Conservation (phyloP, 2,113 vertebrate genomes). For the Syrrhaptes paradoxus region DNA sequence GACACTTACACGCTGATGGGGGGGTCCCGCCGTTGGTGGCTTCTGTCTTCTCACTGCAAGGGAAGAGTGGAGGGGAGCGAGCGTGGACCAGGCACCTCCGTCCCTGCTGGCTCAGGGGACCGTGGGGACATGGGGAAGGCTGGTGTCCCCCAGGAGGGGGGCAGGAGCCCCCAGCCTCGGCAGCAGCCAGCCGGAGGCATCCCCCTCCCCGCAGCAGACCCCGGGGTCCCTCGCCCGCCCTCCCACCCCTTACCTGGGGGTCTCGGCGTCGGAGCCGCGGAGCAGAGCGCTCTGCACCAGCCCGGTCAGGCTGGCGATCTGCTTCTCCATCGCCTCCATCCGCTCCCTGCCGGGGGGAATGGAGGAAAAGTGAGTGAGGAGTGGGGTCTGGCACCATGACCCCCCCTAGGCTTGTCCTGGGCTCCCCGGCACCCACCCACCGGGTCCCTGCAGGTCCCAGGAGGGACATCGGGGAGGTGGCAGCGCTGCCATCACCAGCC, state of each 20-base stretch:
- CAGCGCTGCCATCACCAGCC: not conserved
- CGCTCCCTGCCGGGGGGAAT: constrained; percentile 76
- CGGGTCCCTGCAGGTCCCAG: accelerated
- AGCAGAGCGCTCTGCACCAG: constrained; percentile 96
- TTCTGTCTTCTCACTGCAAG: constrained; percentile 92
- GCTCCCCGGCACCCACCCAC: not conserved
- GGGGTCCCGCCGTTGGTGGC: constrained; percentile 89
- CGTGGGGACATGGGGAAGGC: accelerated
- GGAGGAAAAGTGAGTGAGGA: accelerated
- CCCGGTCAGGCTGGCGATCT: constrained; percentile 97
- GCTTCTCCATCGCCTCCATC: constrained; percentile 99
- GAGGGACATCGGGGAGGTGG: not conserved
- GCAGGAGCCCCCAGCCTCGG: not conserved
- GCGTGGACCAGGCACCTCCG: not conserved
- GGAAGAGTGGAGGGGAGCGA: not conserved
- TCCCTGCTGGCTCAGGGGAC: not conserved
- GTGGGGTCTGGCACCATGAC: accelerated
- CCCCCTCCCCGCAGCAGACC: not conserved
- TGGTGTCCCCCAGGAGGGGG: accelerated
- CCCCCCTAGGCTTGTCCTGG: not conserved
- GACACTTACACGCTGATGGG: constrained; percentile 75
- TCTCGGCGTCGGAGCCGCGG: constrained; percentile 91
- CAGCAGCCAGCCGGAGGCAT: not conserved
- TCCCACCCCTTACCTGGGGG: constrained; percentile 82
- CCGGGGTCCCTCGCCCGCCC: accelerated